phyloP scores from a whole-genome alignment of 2,888 invertebrate genomes.

The Parelbella ahira region DNA sequence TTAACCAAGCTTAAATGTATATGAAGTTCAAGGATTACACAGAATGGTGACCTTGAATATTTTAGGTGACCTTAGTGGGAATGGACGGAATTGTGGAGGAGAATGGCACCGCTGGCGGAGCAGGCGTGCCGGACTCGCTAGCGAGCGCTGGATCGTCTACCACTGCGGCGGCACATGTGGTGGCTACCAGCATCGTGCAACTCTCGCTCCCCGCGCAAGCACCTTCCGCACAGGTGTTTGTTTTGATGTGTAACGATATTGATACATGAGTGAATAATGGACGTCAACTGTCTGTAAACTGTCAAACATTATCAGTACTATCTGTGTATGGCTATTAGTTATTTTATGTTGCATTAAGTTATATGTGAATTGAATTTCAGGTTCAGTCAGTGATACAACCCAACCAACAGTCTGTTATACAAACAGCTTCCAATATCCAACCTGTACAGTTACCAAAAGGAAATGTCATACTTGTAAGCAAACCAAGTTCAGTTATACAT shows the following conservation, averaged over 20 bases:
- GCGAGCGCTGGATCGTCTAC: slow-evolving; percentile 51
- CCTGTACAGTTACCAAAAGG: slow-evolving; percentile 91
- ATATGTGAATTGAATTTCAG: slow-evolving; percentile 62
- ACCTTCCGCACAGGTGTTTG: slow-evolving; percentile 83
- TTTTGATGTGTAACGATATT: slow-evolving; percentile 17
- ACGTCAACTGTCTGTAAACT: slow-evolving; percentile 11
- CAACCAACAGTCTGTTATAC: slow-evolving; percentile 97
- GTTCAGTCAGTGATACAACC: slow-evolving; percentile 98
- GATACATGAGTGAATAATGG: slow-evolving; percentile 6
- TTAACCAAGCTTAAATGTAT: slow-evolving; percentile 42
- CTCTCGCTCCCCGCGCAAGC: slow-evolving; percentile 86
- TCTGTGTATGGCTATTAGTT: too few relatives aligned
- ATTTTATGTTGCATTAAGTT: too few relatives aligned
- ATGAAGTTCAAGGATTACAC: slow-evolving; percentile 63
- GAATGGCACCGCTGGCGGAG: slow-evolving; percentile 83
- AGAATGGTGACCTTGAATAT: slow-evolving; percentile 79
- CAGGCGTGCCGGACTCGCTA: slow-evolving; percentile 62
- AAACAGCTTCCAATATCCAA: slow-evolving; percentile 92
- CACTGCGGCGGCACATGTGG: slow-evolving; percentile 67
- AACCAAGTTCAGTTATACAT: slow-evolving; percentile 95
- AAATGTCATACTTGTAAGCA: slow-evolving; percentile 93
- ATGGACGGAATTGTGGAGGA: slow-evolving; percentile 97
- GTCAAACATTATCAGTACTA: too few relatives aligned
- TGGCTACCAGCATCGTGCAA: slow-evolving; percentile 91
- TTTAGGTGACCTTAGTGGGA: slow-evolving; percentile 83